phyloP scores from a whole-genome alignment of 2,888 invertebrate species.

The Zelleria hepariella region DNA sequence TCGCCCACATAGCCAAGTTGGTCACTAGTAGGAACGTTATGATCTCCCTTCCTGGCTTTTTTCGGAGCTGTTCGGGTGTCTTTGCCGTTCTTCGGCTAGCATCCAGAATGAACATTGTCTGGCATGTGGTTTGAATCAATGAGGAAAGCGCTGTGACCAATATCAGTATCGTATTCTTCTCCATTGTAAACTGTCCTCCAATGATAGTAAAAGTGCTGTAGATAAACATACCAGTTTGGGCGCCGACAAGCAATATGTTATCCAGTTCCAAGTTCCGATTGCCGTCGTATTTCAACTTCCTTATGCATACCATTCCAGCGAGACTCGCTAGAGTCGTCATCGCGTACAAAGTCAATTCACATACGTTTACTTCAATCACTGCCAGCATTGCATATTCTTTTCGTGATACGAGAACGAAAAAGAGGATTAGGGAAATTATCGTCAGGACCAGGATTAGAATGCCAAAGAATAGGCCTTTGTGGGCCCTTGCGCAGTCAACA shows the following conservation, averaged over 20 bases:
- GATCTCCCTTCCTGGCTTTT: constrained; percentile 93
- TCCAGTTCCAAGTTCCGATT: constrained; percentile 87
- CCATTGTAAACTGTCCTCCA: constrained; percentile 89
- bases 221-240: constrained; percentile 94
- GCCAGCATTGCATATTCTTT: constrained; percentile 86
- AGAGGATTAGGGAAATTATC: constrained; percentile 91
- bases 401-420: constrained; percentile 88
- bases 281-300: constrained; percentile 88
- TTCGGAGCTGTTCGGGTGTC: constrained; percentile 84
- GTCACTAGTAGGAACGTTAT: constrained; percentile 92
- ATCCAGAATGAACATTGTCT: constrained; percentile 92
- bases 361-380: constrained; percentile 90
- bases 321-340: constrained; percentile 89
- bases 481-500: constrained; percentile 94
- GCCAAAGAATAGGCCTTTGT: constrained; percentile 93
- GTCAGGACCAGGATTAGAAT: constrained; percentile 89
- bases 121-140: constrained; percentile 89
- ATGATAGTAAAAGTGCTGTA: constrained; percentile 95
- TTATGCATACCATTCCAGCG: constrained; percentile 89
- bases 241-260: constrained; percentile 91
- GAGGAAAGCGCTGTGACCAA: constrained; percentile 88
- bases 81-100: constrained; percentile 88
- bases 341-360: constrained; percentile 88
- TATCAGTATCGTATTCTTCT: constrained; percentile 84
- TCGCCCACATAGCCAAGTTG: constrained; percentile 95